A percentile compares a stretch with the other conserved stretches of the same genome.
Conservation (phyloP, 2,888 invertebrate species). For the Syrphus vitripennis region DNA sequence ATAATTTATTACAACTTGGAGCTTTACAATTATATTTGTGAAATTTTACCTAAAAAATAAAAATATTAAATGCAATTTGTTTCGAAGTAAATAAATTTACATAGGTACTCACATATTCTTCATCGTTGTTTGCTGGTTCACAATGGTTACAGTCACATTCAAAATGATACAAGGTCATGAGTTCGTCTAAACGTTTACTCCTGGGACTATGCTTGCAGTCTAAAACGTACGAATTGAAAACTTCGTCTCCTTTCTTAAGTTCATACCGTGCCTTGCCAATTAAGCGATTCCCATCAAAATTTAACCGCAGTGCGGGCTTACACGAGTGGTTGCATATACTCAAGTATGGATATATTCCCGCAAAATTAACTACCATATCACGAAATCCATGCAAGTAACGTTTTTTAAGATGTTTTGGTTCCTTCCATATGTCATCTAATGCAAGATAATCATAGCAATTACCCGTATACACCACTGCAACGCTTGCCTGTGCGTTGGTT, state of each 20-base stretch:
- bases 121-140: constrained; percentile 71
- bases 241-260: constrained; percentile 86
- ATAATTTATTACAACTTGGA: constrained; percentile 72
- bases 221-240: constrained; percentile 93
- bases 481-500: constrained; percentile 87
- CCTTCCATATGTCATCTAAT: constrained; percentile 74
- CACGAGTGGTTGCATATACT: constrained; percentile 97
- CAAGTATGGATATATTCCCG: constrained; percentile 92
- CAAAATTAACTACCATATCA: constrained; percentile 83
- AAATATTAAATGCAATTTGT: background rate
- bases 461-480: constrained; percentile 73
- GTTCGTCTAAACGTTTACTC: constrained; percentile 84
- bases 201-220: constrained; percentile 86
- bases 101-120: constrained; percentile 76
- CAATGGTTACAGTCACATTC: constrained; percentile 89
- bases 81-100: background rate
- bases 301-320: constrained; percentile 89
- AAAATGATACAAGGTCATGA: constrained; percentile 90
- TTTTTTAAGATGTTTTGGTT: constrained; percentile 73
- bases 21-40: constrained; percentile 76
- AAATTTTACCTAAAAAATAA: constrained; percentile 72
- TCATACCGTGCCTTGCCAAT: constrained; percentile 87
- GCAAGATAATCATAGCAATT: constrained; percentile 64
- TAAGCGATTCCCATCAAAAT: constrained; percentile 87
- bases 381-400: constrained; percentile 75